These are phyloP conservation scores for Laspeyria flexula DNA, from an alignment of 2,888 invertebrate genomes.

Conservation along the genomic window DNA sequence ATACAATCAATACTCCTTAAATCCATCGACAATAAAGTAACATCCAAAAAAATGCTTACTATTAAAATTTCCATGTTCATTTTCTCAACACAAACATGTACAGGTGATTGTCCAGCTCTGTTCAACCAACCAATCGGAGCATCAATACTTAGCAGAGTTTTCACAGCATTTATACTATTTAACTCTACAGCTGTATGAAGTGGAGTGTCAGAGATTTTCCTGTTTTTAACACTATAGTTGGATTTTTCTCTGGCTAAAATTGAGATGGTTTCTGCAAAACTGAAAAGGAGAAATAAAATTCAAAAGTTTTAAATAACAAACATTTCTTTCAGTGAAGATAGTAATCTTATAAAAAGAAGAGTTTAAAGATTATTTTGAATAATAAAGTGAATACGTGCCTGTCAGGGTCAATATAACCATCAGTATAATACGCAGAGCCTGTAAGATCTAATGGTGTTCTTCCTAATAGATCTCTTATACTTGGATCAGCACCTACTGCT, in stretches of 20 bases:
- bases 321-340: too few species aligned
- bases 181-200: constrained; percentile 41
- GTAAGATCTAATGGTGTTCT: constrained; percentile 43
- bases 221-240: constrained; percentile 13
- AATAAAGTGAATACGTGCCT: too few species aligned
- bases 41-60: constrained; percentile 23
- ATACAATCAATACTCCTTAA: too few species aligned
- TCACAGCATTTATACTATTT: constrained; percentile 27
- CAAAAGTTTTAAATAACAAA: too few species aligned
- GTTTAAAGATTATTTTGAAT: too few species aligned
- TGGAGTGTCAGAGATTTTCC: constrained; percentile 19
- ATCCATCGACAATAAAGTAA: too few species aligned
- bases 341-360: too few species aligned
- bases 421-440: constrained; percentile 30
- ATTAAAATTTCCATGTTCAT: constrained; percentile 46
- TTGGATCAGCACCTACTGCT: constrained; percentile 40
- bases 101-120: constrained; percentile 57
- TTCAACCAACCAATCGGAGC: constrained; percentile 29
- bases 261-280: too few species aligned
- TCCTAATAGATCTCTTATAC: constrained; percentile 27
- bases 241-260: too few species aligned
- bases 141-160: constrained; percentile 12
- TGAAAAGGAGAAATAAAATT: too few species aligned
- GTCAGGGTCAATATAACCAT: constrained; percentile 8
- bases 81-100: constrained; percentile 64